phyloP scores from a whole-genome alignment of 2,113 vertebrate genomes.

The Alces alces region DNA sequence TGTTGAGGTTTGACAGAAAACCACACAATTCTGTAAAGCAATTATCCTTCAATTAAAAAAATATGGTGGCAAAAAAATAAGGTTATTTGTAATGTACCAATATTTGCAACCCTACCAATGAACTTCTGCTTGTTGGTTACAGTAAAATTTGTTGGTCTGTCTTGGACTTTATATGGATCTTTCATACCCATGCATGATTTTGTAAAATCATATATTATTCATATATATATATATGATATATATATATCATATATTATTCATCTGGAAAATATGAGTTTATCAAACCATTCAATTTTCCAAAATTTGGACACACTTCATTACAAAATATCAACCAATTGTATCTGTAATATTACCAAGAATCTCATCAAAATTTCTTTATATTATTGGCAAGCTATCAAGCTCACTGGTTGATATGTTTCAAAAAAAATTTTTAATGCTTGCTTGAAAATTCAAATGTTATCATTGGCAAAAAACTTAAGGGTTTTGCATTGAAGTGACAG shows the following conservation, averaged over 20 bases:
- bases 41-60: not conserved
- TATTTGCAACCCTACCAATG: not conserved
- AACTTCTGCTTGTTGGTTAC: not conserved
- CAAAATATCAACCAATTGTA: not conserved
- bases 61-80: not conserved
- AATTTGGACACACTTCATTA: not conserved
- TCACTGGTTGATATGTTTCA: not conserved
- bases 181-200: not conserved
- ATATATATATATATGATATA: not conserved
- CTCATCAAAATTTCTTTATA: not conserved
- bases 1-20: not conserved
- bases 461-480: not conserved
- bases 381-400: not conserved
- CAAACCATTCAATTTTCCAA: not conserved
- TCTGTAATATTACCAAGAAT: not conserved
- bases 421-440: not conserved
- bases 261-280: not conserved
- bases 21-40: not conserved
- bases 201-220: not conserved
- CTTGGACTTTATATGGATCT: not conserved
- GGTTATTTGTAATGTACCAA: not conserved
- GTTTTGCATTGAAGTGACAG: not conserved
- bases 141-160: not conserved
- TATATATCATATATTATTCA: not conserved
- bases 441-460: slow-evolving; percentile 23